These are phyloP conservation scores for Thymallus thymallus DNA, from an alignment of 2,113 vertebrate species.

Conservation along the genomic window DNA sequence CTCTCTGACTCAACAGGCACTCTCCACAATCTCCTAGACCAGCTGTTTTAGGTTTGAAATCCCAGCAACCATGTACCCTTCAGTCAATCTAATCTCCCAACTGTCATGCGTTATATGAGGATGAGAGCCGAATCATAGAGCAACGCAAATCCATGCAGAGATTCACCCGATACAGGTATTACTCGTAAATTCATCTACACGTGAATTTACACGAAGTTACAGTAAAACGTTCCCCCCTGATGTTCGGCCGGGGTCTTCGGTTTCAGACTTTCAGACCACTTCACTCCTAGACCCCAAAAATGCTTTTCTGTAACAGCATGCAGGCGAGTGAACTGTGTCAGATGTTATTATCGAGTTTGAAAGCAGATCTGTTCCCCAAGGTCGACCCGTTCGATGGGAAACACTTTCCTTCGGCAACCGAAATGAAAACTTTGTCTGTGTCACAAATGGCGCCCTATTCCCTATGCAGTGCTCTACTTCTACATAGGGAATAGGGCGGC, in stretches of 20 bases:
- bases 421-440: conserved; percentile 33
- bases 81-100: conserved; percentile 42
- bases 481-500: no score
- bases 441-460: no score
- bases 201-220: conserved; percentile 40
- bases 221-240: conserved; percentile 35
- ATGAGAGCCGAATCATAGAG: conserved; percentile 37
- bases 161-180: conserved; percentile 56
- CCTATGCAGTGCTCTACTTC: no score
- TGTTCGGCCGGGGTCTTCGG: conserved; percentile 54
- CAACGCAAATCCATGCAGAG: conserved; percentile 33
- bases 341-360: conserved; percentile 72
- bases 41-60: conserved; percentile 68
- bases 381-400: conserved; percentile 52
- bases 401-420: conserved; percentile 49
- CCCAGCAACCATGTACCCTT: conserved; percentile 31
- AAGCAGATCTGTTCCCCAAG: conserved; percentile 72
- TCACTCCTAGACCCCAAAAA: conserved; percentile 46
- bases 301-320: conserved; percentile 68
- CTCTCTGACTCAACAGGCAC: conserved; percentile 34
- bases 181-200: conserved; percentile 48
- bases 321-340: conserved; percentile 68
- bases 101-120: conserved; percentile 43
- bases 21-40: conserved; percentile 53
- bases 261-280: conserved; percentile 32